Percentiles rank a stretch among this genome's conserved stretches.
These are phyloP conservation scores for Achatina immaculata DNA, from an alignment of 1,140 invertebrate genomes.

Conservation along the genomic window DNA sequence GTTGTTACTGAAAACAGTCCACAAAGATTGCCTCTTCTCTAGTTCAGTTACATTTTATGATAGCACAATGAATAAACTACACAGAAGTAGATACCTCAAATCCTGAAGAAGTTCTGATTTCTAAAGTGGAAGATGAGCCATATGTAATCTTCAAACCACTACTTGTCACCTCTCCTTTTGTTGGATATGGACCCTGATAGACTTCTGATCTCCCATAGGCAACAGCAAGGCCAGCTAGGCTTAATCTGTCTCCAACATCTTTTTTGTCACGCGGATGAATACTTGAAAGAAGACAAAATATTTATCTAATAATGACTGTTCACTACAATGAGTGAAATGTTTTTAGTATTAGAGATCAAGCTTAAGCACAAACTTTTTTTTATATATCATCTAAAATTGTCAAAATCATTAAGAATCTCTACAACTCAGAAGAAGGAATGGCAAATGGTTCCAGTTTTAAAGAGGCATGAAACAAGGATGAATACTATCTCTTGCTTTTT, in stretches of 20 bases:
- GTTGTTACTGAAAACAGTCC: too few relatives aligned
- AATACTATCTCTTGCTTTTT: too few relatives aligned
- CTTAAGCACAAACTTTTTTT: too few relatives aligned
- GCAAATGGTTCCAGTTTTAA: too few relatives aligned
- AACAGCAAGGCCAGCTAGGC: slow-evolving; percentile 51
- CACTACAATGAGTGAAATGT: background rate
- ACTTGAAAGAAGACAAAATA: slow-evolving; percentile 49
- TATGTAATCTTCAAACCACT: background rate
- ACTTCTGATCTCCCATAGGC: slow-evolving; percentile 53
- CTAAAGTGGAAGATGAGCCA: background rate
- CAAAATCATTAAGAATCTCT: too few relatives aligned
- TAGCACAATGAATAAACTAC: too few relatives aligned
- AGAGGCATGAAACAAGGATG: too few relatives aligned
- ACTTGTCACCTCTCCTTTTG: background rate
- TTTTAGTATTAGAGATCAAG: background rate
- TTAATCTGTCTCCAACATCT: slow-evolving; percentile 57
- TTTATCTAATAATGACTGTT: background rate
- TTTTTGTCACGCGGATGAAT: slow-evolving; percentile 64
- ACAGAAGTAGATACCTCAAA: slow-evolving; percentile 27
- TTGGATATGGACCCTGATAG: slow-evolving; percentile 52
- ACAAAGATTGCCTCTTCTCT: too few relatives aligned
- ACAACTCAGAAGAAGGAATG: too few relatives aligned
- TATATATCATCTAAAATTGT: too few relatives aligned
- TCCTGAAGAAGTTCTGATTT: slow-evolving; percentile 6
- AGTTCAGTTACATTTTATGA: too few relatives aligned